Conservation (phyloP, 2,888 invertebrate species). For the Myopa testacea region DNA sequence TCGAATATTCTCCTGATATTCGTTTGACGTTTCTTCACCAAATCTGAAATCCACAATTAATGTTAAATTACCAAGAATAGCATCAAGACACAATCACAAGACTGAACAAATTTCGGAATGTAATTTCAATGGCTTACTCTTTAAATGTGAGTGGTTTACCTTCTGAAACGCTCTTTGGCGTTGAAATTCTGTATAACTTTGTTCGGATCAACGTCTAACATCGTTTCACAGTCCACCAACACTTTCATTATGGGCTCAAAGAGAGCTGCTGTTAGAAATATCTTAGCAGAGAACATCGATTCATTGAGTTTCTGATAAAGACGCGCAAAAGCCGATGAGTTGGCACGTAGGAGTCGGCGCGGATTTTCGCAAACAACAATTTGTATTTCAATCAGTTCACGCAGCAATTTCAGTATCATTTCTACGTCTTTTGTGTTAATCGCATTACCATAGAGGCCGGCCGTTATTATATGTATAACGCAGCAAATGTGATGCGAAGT, state of each 20-base stretch:
- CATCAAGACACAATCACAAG: too few species aligned
- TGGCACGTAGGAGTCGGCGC: constrained; percentile 81
- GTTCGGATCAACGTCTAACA: constrained; percentile 91
- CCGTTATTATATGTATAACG: constrained; percentile 68
- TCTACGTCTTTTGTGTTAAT: constrained; percentile 81
- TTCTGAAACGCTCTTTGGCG: constrained; percentile 70
- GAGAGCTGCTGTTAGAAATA: constrained; percentile 92
- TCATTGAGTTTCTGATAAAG: constrained; percentile 91
- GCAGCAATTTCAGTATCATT: constrained; percentile 74
- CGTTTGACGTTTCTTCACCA: constrained; percentile 79
- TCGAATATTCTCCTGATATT: constrained; percentile 79
- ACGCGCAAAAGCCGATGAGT: constrained; percentile 87
- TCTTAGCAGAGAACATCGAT: constrained; percentile 88
- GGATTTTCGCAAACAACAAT: constrained; percentile 78
- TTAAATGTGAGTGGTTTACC: constrained; percentile 65
- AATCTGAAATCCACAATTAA: constrained; percentile 72
- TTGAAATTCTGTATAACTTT: constrained; percentile 73
- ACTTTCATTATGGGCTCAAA: constrained; percentile 92
- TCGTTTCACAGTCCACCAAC: constrained; percentile 90
- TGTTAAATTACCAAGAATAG: not conserved
- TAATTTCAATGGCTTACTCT: not conserved
- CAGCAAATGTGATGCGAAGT: constrained; percentile 62
- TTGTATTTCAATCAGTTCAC: constrained; percentile 79
- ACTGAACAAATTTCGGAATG: not conserved
- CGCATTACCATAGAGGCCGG: constrained; percentile 80